Base-by-base conservation (phyloP, 2,888 invertebrate species). In the Entomobrya multifasciata region DNA sequence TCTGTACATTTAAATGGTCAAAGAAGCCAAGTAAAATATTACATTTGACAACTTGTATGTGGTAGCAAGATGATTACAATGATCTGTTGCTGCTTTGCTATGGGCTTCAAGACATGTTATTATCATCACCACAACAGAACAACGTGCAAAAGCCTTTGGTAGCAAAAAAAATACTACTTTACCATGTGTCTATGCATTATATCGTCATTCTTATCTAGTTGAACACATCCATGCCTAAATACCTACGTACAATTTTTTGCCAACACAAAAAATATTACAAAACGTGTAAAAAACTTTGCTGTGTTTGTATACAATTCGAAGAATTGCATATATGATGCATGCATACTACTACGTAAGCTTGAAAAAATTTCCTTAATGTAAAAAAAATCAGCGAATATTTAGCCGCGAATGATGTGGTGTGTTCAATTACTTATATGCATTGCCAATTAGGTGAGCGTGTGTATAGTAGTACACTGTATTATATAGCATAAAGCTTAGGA, bases 221-320 rank as follows among this genome's bases (percentile, higher is more conserved):
- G 8, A 36, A 36, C 8, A 36, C 36, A 36, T 8, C 4, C 36
- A 36, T 36, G 36, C 36, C 8, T 36, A 8, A 1, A 44, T n/a
- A 47, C 44, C 22, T 47, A 67, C 1, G 22, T 47, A 44, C 13
- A 47, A 22, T 67, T 67, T n/a, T 49, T 67, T 67, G 67, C 67
- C 41, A 41, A 67, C 67, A 67, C 41, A 30, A 60, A 60, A 30
- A 60, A 4, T 27, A n/a, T n/a, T 60, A 36, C 36, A 8, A 36
- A 6, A 8, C 8, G 36, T 36, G 36, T 36, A 36, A 36, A 36
- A 8, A 20, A n/a, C 4, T 55, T 2, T 17, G 25, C n/a, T 44
- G 20, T 67, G 67, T 67, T 67, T 67, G 67, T 67, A 67, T 67
- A 67, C 67, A 67, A 47, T 67, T 67, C 67, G 20, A 20, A 44